Base-by-base conservation (phyloP, 2,888 invertebrate genomes). In the Aporophyla lueneburgensis region DNA sequence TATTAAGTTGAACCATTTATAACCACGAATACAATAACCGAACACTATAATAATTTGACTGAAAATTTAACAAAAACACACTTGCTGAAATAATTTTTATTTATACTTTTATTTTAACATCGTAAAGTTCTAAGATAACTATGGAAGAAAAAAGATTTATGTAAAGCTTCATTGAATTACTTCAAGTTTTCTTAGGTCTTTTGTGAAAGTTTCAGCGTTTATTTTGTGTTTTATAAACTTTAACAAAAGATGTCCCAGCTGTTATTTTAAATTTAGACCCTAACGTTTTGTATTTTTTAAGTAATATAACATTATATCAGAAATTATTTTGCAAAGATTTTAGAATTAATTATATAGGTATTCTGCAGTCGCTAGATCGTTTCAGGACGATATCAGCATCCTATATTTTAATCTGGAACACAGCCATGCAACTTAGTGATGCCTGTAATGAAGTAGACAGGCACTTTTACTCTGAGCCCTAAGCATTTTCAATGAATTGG, bases 201-300 rank as follows among this genome's bases (percentile, higher is more conserved):
- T 62, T 49, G 54, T 24, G 62, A 71, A 83, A 80, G 58, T 63
- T 70, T 78, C 59, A 68, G 21, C 59, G 27, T 84, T 69, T 75
- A 56, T 71, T 71, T 46, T 56, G 21, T 71, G 33, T 84, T 69
- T 54, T 49, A 40, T 4, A 54, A 76, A 71, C 59, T 85, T 69
- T 24, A 53, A 69, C 68, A 85, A 84, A 81, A 74, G 46, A 10
- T 54, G 19, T 59, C 53, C 49, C 19, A 33, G 49, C 33, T 67
- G 65, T 68, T 53, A 63, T 54, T 71, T 71, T 40, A 68, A 54
- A 40, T 73, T n/a, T n/a, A 27, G 19, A 14, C 2, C 24, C 5
- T 43, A 53, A 33, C 21, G 33, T 21, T 24, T 78, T 9, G 19
- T 56, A 19, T 56, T 56, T 33, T 33, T 33, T 33, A n/a, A n/a